phyloP scores from a whole-genome alignment of 64 coral and sea anemone genomes.

The Montipora cactus region DNA sequence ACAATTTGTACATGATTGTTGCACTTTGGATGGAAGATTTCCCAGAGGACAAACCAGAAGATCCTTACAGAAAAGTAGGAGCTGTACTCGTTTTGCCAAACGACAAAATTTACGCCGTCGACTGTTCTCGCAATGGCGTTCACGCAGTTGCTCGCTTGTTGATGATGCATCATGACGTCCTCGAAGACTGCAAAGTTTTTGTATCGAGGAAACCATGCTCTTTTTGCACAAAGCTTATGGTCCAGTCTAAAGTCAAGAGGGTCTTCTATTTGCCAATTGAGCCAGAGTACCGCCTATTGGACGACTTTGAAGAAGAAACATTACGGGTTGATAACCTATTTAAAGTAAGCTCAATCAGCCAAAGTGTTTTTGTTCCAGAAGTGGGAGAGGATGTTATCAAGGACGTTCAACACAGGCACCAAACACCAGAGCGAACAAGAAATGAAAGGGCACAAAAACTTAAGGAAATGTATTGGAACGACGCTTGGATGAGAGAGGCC shows the following conservation, averaged over 20 bases:
- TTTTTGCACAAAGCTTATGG: slow-evolving; percentile 74
- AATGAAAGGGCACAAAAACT: neutral
- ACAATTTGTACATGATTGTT: slow-evolving; percentile 25
- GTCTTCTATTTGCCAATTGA: slow-evolving; percentile 71
- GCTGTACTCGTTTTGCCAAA: slow-evolving; percentile 68
- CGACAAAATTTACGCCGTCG: slow-evolving; percentile 40
- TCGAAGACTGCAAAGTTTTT: slow-evolving; percentile 61
- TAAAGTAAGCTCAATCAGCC: slow-evolving; percentile 32
- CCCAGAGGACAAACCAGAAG: neutral
- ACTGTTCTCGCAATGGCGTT: slow-evolving; percentile 45
- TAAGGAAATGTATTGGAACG: neutral
- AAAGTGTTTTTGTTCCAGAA: slow-evolving; percentile 53
- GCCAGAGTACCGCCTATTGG: slow-evolving; percentile 34
- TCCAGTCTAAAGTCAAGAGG: slow-evolving; percentile 67
- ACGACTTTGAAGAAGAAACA: neutral
- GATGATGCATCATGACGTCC: slow-evolving; percentile 16
- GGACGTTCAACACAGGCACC: neutral
- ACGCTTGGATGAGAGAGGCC: neutral
- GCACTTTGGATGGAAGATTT: slow-evolving; percentile 49
- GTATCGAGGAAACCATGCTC: slow-evolving; percentile 80
- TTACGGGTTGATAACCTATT: slow-evolving; percentile 52
- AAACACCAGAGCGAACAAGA: neutral
- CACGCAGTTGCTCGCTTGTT: slow-evolving; percentile 58
- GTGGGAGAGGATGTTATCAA: neutral
- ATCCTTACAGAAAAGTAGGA: slow-evolving; percentile 35